These are phyloP conservation scores for Ivindomyrus marchei DNA, from an alignment of 2,113 vertebrate species.

Conservation along the genomic window DNA sequence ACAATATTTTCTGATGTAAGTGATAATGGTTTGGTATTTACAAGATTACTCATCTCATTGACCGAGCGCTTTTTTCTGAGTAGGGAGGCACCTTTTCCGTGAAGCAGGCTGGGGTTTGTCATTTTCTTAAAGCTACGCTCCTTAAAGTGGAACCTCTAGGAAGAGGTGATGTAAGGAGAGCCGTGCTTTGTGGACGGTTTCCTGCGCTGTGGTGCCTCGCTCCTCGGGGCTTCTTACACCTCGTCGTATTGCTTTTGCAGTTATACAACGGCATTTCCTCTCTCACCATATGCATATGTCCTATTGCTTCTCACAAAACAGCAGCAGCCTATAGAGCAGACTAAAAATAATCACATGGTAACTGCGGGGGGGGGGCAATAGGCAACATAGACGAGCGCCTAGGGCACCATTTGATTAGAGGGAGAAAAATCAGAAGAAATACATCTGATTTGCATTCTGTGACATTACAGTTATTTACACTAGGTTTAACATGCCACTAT, in stretches of 20 bases:
- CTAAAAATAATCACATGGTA: neutral
- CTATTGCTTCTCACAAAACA: neutral
- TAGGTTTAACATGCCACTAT: neutral
- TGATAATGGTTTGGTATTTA: neutral
- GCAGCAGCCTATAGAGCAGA: neutral
- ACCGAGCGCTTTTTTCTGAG: neutral
- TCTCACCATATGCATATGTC: neutral
- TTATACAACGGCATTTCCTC: neutral
- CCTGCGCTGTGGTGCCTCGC: neutral
- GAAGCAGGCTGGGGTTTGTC: neutral
- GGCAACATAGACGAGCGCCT: neutral
- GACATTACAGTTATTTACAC: neutral
- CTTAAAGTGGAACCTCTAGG: neutral
- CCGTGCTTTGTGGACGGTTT: neutral
- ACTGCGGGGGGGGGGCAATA: neutral
- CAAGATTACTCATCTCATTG: slow-evolving; percentile 1
- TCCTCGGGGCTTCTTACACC: neutral
- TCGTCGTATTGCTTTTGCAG: neutral
- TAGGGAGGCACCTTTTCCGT: neutral
- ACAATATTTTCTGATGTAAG: slow-evolving; percentile 2
- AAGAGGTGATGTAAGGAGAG: neutral
- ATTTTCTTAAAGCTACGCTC: neutral
- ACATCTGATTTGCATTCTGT: neutral
- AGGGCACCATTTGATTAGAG: neutral
- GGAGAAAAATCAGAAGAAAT: neutral